phyloP scores from a whole-genome alignment of 64 coral and sea anemone species.

The Montipora efflorescens region DNA sequence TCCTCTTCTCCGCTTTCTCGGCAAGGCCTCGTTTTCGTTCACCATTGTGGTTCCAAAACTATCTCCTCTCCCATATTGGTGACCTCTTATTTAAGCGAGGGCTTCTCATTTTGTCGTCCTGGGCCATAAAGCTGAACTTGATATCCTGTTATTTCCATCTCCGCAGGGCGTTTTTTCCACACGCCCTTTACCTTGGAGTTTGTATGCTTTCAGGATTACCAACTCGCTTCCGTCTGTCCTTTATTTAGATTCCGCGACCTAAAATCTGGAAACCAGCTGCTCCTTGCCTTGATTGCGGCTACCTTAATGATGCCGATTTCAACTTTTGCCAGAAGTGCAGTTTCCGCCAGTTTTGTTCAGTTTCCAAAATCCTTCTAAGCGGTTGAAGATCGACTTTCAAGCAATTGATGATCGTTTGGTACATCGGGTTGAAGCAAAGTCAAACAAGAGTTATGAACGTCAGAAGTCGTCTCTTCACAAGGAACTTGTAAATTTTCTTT shows the following conservation, averaged over 20 bases:
- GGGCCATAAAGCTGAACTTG: background rate
- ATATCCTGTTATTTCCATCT: conserved; percentile 14
- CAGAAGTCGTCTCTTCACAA: background rate
- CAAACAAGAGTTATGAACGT: too few species aligned
- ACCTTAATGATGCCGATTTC: too few species aligned
- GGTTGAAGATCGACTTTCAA: background rate
- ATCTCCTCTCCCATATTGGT: background rate
- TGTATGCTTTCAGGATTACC: conserved; percentile 45
- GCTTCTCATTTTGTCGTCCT: background rate
- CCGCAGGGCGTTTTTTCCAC: background rate
- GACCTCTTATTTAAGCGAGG: too few species aligned
- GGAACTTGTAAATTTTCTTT: conserved; percentile 51
- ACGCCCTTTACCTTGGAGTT: conserved; percentile 18
- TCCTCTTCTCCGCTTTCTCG: too few species aligned
- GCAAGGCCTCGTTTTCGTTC: too few species aligned
- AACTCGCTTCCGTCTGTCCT: background rate
- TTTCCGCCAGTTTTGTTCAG: too few species aligned
- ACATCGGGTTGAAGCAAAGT: too few species aligned
- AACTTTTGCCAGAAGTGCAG: too few species aligned
- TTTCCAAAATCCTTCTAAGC: conserved; percentile 20
- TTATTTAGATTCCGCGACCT: background rate
- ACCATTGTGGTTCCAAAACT: too few species aligned
- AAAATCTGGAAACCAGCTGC: too few species aligned
- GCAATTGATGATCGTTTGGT: background rate
- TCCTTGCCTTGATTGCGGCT: too few species aligned